Evolutionary conservation across 2,113 vertebrate species (phyloP).

Genomic region (Gobiocypris rarus): DNA sequence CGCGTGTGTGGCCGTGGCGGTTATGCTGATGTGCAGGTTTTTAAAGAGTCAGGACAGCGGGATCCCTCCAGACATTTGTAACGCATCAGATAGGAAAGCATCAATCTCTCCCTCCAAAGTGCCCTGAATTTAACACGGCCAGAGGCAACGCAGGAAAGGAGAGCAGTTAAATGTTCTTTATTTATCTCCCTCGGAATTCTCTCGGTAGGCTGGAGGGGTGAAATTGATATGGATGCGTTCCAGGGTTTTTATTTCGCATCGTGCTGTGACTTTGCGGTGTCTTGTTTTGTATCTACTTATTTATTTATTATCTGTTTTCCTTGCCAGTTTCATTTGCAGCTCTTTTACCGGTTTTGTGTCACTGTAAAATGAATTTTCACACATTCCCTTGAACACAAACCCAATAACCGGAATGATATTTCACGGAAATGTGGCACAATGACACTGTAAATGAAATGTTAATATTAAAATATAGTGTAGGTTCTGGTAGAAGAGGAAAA

Average conservation of each 20-base stretch:
- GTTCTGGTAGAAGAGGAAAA: not conserved
- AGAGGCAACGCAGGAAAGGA: slow-evolving; percentile 42
- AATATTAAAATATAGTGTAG: slow-evolving; percentile 21
- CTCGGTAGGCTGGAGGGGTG: slow-evolving; percentile 32
- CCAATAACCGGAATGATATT: slow-evolving; percentile 26
- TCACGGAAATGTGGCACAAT: not conserved
- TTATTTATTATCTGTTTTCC: slow-evolving; percentile 38
- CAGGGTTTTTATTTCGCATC: slow-evolving; percentile 31
- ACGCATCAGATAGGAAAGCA: slow-evolving; percentile 66
- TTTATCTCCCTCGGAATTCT: slow-evolving; percentile 42
- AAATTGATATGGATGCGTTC: slow-evolving; percentile 51
- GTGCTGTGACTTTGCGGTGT: slow-evolving; percentile 36
- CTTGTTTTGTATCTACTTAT: slow-evolving; percentile 40
- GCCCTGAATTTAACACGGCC: slow-evolving; percentile 58
- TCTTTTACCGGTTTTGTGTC: not conserved
- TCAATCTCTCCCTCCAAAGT: slow-evolving; percentile 66
- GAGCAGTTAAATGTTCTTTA: slow-evolving; percentile 49
- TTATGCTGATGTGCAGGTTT: slow-evolving; percentile 70
- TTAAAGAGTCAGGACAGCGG: slow-evolving; percentile 56
- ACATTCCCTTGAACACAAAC: slow-evolving; percentile 24
- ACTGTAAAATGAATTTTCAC: slow-evolving; percentile 16
- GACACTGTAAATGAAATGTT: slow-evolving; percentile 29
- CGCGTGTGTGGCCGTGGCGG: slow-evolving; percentile 20
- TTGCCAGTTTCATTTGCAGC: slow-evolving; percentile 4
- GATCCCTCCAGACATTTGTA: slow-evolving; percentile 66